A percentile compares a stretch with the other conserved stretches of the same genome.
Evolutionary conservation across 2,797 vertebrate genomes (phyloP).

Genomic region (Mastacembelus armatus): DNA sequence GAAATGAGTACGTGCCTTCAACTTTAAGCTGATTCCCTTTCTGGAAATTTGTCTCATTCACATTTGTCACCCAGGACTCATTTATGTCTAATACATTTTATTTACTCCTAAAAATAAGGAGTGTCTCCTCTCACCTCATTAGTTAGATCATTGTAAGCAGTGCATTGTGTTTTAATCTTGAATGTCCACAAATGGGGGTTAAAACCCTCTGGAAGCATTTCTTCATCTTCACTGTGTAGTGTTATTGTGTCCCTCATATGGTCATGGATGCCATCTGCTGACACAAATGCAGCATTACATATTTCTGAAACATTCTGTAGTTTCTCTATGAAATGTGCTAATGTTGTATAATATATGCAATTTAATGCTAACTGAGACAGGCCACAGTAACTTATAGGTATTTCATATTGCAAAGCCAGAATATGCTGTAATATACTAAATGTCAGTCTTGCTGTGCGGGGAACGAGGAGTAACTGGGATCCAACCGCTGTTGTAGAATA

Average conservation of each 20-base stretch:
- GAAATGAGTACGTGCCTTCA: not conserved
- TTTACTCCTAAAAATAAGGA: not conserved
- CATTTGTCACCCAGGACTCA: too few species aligned
- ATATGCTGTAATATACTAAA: not conserved
- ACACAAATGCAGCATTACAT: slow-evolving; percentile 46
- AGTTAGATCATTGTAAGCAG: too few species aligned
- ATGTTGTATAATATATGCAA: not conserved
- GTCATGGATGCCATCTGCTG: slow-evolving; percentile 78
- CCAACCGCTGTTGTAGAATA: not conserved
- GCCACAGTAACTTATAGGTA: not conserved
- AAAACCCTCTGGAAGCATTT: slow-evolving; percentile 7
- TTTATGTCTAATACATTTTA: too few species aligned
- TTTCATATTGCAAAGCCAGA: not conserved
- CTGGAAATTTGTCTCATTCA: too few species aligned
- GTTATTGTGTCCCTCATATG: not conserved
- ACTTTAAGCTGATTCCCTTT: not conserved
- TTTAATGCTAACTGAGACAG: not conserved
- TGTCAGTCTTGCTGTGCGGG: not conserved
- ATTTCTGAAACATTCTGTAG: not conserved
- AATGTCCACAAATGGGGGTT: not conserved
- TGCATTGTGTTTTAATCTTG: not conserved
- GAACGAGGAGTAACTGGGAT: not conserved
- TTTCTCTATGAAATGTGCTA: not conserved
- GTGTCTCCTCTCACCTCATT: not conserved
- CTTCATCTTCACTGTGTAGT: not conserved